These are phyloP conservation scores for Oxyteleia sp. DNA, from an alignment of 2,888 invertebrate genomes.

Conservation along the genomic window DNA sequence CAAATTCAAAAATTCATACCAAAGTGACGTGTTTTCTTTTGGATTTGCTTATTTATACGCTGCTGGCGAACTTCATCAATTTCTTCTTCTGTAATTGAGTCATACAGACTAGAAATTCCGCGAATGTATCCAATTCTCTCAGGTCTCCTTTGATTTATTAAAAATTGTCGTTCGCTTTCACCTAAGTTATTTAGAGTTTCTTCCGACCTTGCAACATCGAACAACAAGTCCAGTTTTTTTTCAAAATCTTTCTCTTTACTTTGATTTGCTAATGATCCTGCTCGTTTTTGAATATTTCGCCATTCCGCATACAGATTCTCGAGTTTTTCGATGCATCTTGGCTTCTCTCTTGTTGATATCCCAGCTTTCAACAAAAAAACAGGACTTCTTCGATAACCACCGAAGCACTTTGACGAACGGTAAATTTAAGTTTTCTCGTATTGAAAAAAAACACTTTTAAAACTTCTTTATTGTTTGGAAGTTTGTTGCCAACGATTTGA, in stretches of 20 bases:
- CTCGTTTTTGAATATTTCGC: slow-evolving; percentile 79
- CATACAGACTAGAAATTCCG: neutral
- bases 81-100: slow-evolving; percentile 3
- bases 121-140: neutral
- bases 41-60: no score
- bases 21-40: no score
- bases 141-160: neutral
- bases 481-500: no score
- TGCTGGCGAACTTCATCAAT: neutral
- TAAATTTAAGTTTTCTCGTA: slow-evolving; percentile 11
- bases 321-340: neutral
- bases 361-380: neutral
- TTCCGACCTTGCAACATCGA: slow-evolving; percentile 16
- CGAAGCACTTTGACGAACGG: neutral
- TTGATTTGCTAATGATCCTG: slow-evolving; percentile 65
- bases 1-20: no score
- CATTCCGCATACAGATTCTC: no score
- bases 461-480: slow-evolving; percentile 13
- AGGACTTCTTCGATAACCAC: slow-evolving; percentile 16
- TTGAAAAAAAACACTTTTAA: slow-evolving; percentile 16
- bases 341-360: no score
- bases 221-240: slow-evolving; percentile 22
- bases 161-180: neutral
- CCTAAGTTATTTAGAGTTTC: no score
- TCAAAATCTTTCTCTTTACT: slow-evolving; percentile 45